These are phyloP conservation scores for Galagoides demidoff DNA, from an alignment of 2,797 vertebrate species.

Conservation along the genomic window DNA sequence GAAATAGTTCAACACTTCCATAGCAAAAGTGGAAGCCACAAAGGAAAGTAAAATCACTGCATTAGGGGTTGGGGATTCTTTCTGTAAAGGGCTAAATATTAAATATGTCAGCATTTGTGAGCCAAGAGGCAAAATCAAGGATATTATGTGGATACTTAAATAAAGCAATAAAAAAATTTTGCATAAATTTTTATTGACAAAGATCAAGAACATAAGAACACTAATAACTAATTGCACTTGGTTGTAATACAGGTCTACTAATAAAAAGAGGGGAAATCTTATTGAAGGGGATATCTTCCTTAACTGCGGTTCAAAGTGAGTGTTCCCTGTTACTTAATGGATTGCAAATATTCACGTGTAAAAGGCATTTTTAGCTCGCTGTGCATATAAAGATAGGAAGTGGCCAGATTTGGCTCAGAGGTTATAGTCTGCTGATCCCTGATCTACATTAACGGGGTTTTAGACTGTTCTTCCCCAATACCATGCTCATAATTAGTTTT, in stretches of 20 bases:
- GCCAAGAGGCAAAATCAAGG: slow-evolving; percentile 8
- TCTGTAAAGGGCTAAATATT: neutral
- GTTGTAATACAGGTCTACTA: neutral
- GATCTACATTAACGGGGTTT: neutral
- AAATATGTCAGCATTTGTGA: slow-evolving; percentile 13
- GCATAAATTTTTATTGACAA: neutral
- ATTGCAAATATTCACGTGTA: neutral
- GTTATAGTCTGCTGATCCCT: neutral
- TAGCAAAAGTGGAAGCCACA: slow-evolving; percentile 16
- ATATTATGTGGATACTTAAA: neutral
- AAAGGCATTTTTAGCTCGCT: neutral
- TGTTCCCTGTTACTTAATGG: neutral
- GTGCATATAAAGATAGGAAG: neutral
- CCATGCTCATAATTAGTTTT: neutral
- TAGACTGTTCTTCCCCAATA: slow-evolving; percentile 14
- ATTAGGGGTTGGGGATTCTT: neutral
- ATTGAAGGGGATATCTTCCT: neutral
- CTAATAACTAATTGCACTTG: neutral
- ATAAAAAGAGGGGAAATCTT: slow-evolving; percentile 12
- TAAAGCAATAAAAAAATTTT: neutral
- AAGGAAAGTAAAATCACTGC: neutral
- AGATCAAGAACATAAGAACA: neutral
- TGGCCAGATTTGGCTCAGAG: neutral
- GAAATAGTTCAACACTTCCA: slow-evolving; percentile 48
- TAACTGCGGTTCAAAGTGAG: slow-evolving; percentile 15